Percentiles rank a stretch among this genome's conserved stretches.
Evolutionary conservation across 2,888 invertebrate species (phyloP).

Genomic region (Eristalis arbustorum): DNA sequence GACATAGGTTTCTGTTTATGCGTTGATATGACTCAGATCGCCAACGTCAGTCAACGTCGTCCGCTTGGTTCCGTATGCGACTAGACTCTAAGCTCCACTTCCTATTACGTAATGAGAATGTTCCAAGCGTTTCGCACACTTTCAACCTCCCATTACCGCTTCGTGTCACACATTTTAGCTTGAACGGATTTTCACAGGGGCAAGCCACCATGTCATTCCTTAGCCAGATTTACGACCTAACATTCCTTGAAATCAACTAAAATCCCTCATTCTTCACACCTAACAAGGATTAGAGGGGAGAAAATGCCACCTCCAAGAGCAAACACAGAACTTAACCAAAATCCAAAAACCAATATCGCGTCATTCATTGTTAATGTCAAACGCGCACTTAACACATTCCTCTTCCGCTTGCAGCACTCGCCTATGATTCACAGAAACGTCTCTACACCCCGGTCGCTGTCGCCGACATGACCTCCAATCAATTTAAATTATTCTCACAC

Average conservation of each 20-base stretch:
- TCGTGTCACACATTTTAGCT: too few relatives aligned
- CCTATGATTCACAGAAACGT: background rate
- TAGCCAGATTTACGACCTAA: too few relatives aligned
- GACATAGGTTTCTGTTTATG: too few relatives aligned
- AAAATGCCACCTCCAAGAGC: background rate
- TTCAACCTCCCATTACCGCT: too few relatives aligned
- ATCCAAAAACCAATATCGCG: background rate
- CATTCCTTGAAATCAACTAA: background rate
- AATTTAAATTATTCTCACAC: conserved; percentile 50
- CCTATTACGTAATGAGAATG: too few relatives aligned
- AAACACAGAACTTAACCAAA: background rate
- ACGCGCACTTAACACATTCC: background rate
- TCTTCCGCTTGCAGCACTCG: background rate
- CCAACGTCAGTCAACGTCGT: too few relatives aligned
- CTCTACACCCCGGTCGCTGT: background rate
- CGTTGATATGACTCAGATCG: too few relatives aligned
- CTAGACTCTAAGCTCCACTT: too few relatives aligned
- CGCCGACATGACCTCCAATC: conserved; percentile 21
- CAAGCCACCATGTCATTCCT: too few relatives aligned
- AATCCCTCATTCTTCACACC: background rate
- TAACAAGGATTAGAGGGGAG: background rate
- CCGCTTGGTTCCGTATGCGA: too few relatives aligned
- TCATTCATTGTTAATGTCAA: background rate
- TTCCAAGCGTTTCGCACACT: too few relatives aligned
- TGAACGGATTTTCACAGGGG: too few relatives aligned